Percentiles rank a stretch among this genome's conserved stretches.
Conservation (phyloP, 2,797 vertebrate genomes). For the Lophura swinhoii region DNA sequence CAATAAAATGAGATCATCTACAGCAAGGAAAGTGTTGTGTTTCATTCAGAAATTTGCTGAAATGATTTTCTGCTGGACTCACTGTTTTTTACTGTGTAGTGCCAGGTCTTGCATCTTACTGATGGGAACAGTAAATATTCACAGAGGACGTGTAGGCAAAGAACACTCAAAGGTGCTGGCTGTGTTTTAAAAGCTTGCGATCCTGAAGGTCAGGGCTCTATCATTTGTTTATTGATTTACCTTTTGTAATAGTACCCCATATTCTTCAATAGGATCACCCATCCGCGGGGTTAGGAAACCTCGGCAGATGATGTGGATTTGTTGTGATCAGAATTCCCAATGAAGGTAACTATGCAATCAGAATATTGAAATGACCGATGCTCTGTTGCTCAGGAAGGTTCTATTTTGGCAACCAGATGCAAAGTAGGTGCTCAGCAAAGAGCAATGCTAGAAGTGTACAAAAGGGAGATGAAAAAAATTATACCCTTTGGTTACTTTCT, state of each 20-base stretch:
- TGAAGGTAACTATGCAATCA: neutral
- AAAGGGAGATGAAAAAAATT: neutral
- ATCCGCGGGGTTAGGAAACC: slow-evolving; percentile 15
- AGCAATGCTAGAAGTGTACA: neutral
- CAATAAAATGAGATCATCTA: neutral
- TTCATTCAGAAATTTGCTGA: neutral
- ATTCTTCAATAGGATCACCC: slow-evolving; percentile 3
- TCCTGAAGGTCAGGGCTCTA: neutral
- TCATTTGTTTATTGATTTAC: neutral
- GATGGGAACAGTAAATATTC: neutral
- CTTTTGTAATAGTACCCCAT: neutral
- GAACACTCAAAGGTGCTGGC: neutral
- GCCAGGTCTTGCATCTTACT: neutral
- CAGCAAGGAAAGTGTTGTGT: neutral
- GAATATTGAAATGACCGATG: neutral
- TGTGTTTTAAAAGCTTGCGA: neutral
- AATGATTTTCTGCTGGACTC: neutral
- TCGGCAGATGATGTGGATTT: neutral
- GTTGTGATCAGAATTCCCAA: neutral
- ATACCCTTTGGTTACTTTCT: neutral
- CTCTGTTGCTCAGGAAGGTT: neutral
- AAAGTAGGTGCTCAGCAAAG: neutral
- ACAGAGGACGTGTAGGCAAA: neutral
- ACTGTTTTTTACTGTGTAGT: neutral
- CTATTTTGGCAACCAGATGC: neutral